Conservation (phyloP, 1,140 invertebrate species). For the Bombus impatiens region DNA sequence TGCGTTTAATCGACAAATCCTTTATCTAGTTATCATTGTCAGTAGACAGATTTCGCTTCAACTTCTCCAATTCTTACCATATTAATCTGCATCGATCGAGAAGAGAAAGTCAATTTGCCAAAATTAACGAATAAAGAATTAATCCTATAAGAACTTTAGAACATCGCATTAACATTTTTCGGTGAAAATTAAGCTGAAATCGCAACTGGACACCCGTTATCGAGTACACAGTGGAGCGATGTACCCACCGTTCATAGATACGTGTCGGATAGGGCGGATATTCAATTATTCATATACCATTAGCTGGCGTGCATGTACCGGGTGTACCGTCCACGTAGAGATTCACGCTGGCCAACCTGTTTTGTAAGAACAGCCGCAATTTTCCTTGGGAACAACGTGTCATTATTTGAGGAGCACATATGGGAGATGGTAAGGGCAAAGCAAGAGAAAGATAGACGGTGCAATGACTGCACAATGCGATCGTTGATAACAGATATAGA, state of each 20-base stretch:
- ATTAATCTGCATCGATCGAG: neutral
- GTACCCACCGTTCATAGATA: constrained; percentile 55
- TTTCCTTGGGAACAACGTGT: constrained; percentile 55
- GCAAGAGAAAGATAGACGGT: neutral
- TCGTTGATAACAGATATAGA: constrained; percentile 66
- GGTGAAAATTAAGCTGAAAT: neutral
- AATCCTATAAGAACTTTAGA: neutral
- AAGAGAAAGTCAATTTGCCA: neutral
- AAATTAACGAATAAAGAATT: neutral
- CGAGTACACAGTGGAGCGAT: constrained; percentile 37
- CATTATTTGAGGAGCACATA: constrained; percentile 39
- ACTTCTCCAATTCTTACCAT: neutral
- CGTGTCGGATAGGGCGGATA: constrained; percentile 62
- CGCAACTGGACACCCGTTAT: constrained; percentile 55
- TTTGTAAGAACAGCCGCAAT: constrained; percentile 53
- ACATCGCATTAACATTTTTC: neutral
- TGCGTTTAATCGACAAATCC: no score
- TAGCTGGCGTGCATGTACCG: constrained; percentile 61
- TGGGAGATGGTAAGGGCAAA: neutral
- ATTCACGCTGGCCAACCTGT: constrained; percentile 47
- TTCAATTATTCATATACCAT: constrained; percentile 74
- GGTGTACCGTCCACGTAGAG: constrained; percentile 50
- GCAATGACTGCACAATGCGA: constrained; percentile 50
- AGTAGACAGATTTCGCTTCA: neutral
- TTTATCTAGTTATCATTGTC: neutral